Base-by-base conservation (phyloP, 1,140 invertebrate genomes). In the Zaprionus davidi region DNA sequence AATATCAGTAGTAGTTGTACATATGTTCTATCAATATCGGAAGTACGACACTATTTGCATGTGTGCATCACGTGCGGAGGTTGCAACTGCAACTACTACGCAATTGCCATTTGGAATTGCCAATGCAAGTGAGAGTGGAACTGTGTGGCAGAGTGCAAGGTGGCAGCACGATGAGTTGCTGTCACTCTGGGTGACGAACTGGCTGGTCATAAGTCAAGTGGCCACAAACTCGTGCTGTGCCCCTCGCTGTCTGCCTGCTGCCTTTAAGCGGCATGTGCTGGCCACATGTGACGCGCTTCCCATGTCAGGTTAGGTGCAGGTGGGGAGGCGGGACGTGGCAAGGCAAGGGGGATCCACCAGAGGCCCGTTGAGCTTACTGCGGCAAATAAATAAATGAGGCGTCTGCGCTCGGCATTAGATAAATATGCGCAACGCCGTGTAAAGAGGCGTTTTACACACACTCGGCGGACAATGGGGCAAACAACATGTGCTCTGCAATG, bases 201-300 rank as follows among this genome's bases (percentile, higher is more conserved):
- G 56, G 63, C 51, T 59, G 63, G 56, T 46, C 71, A 59, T 59
- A 36, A 62, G 51, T 55, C 26, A 38, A 53, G 44, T 24, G 51
- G 28, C 53, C 17, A n/a, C 65, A 53, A 11, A 41, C 36, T 24
- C 46, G 15, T 34, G 15, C 4, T 7, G 24, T 17, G n/a, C 55
- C 51, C 22, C 5, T 59, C 24, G 20, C 34, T 46, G 20, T 31
- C 38, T 26, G 24, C 24, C 4, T 26, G 44, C 51, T 36, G n/a
- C 36, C 46, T 26, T 1, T 13, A 11, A 46, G 24, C 53, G 65
- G 49, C 65, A 53, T 70, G 51, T 70, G 68, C 44, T 31, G 64
- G 55, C 44, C 55, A 65, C 84, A 87, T 81, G 71, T 84, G 84
- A 84, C 67, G 70, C 57, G 75, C 59, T 87, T 87, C 84, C 84